phyloP scores from a whole-genome alignment of 2,797 vertebrate genomes.

The Naso thynnoides region DNA sequence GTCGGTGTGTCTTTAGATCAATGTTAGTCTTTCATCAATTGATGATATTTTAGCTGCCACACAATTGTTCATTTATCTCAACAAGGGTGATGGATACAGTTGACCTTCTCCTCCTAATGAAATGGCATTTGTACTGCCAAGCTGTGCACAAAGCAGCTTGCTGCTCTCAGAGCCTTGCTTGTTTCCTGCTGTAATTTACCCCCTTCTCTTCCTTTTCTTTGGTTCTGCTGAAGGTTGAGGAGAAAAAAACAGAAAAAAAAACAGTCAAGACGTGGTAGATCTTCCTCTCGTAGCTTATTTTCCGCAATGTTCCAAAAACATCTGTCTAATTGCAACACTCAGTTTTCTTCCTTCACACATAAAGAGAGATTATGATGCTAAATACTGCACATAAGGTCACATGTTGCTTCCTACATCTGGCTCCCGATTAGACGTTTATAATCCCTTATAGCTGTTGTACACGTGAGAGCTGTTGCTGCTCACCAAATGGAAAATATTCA shows the following conservation, averaged over 20 bases:
- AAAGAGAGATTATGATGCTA: background rate
- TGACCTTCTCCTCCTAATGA: constrained; percentile 84
- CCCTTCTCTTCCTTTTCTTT: constrained; percentile 8
- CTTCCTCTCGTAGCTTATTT: constrained; percentile 3
- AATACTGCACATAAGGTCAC: background rate
- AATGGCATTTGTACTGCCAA: constrained; percentile 73
- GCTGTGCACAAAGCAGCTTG: constrained; percentile 50
- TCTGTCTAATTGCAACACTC: constrained; percentile 9
- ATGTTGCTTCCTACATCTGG: background rate
- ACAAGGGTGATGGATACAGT: constrained; percentile 79
- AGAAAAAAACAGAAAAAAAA: constrained; percentile 31
- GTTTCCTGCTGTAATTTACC: constrained; percentile 53
- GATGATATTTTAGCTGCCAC: constrained; percentile 77
- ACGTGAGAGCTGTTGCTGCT: background rate
- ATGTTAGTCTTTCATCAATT: constrained; percentile 67
- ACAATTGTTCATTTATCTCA: constrained; percentile 80
- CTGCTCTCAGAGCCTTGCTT: constrained; percentile 45
- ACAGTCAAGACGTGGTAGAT: background rate
- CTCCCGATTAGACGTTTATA: background rate
- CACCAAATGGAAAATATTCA: background rate
- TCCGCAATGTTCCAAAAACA: constrained; percentile 3
- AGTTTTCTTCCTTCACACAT: constrained; percentile 1
- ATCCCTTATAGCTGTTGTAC: background rate
- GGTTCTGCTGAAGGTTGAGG: constrained; percentile 12
- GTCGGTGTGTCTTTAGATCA: constrained; percentile 54